Evolutionary conservation across 1,140 invertebrate genomes (phyloP), one percentile per base, ranked within the genome.

Genomic region (Drosophila truncata): DNA sequence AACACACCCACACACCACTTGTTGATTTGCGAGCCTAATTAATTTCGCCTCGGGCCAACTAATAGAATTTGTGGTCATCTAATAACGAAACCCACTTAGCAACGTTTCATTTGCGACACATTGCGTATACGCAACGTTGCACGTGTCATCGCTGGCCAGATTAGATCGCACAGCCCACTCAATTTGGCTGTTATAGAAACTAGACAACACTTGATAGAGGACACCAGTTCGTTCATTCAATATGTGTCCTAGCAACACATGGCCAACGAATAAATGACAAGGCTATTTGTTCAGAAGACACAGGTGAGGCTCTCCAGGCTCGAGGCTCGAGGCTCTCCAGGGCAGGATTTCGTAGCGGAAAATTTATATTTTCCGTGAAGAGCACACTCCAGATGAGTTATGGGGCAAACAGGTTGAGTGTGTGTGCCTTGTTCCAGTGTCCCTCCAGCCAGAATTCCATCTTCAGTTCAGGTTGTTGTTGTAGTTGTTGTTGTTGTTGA

Each of bases 211-310:
- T 71, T 49, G 66, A 71, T 73, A 60, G 66, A 72, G 69, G 52
- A 66, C 66, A 52, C 66, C 59, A 47, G 20, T 65, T 18, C 9
- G 9, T 42, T 31, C 58, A 55, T 70, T 79, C 79, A 85, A 82
- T 82, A 71, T 86, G 82, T 86, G 83, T 87, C 82, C 83, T 86
- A 69, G 83, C 80, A 83, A 87, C 80, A 87, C 80, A 62, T 72
- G 29, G 52, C 37, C 47, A 59, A 37, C 70, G 49, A 66, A 80
- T 80, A 83, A 87, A 87, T 83, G 60, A 66, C 71, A 67, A 52
- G 75, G 74, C 83, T 65, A 85, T 85, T 85, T 85, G 79, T 85
- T 87, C 59, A 64, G 71, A 61, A 9, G 60, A 59, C 82, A 58
- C 67, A 73, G 79, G 67, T 76, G 73, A 65, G 14, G 14, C 52